Percentiles rank a stretch among this genome's conserved stretches.
phyloP scores from a whole-genome alignment of 2,888 invertebrate genomes.

The Therioaphis trifolii region DNA sequence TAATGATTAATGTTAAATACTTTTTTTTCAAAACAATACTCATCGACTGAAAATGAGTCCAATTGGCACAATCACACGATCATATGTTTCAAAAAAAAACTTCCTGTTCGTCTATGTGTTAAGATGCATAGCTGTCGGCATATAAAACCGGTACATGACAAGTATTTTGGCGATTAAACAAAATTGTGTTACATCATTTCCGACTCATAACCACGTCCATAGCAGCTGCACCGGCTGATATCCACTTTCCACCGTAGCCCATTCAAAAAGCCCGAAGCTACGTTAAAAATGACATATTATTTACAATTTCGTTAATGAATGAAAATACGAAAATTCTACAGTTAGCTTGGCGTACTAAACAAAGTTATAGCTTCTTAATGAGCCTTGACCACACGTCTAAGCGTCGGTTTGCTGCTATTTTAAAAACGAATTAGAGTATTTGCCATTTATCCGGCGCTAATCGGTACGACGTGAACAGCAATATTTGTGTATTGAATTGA shows the following conservation, averaged over 20 bases:
- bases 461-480: constrained; percentile 10
- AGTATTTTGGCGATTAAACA: constrained; percentile 50
- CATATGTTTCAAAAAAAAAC: constrained; percentile 35
- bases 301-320: constrained; percentile 9
- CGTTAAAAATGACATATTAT: constrained; percentile 26
- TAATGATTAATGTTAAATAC: neutral
- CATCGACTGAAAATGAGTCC: neutral
- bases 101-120: constrained; percentile 39
- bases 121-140: constrained; percentile 34
- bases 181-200: constrained; percentile 44
- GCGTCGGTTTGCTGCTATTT: neutral
- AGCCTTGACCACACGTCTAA: neutral
- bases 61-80: neutral
- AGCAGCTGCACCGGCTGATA: neutral
- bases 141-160: constrained; percentile 48
- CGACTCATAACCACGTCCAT: constrained; percentile 35
- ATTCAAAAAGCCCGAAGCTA: neutral
- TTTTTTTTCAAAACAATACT: neutral
- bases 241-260: constrained; percentile 39
- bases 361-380: neutral
- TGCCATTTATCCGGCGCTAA: neutral
- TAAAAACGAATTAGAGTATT: constrained; percentile 3
- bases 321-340: neutral
- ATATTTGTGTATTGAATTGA: neutral
- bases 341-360: neutral